Base-by-base conservation (phyloP, 1,140 invertebrate genomes). In the Heliconius himera region DNA sequence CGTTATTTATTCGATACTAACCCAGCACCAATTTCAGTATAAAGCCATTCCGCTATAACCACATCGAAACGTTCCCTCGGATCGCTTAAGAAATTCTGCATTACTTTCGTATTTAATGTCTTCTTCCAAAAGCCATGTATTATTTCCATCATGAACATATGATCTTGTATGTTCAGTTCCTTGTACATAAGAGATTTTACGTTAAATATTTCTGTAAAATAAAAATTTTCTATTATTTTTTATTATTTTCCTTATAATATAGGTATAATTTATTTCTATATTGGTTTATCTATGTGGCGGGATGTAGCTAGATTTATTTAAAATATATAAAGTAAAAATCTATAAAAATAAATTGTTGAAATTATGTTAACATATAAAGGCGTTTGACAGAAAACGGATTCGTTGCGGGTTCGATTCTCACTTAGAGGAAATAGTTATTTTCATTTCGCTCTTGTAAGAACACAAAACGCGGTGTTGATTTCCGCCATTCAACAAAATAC, bases 1-100 rank as follows among this genome's bases (percentile, higher is more conserved):
- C 0, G 3, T 46, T 46, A 46, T 46, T 46, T 46, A 16, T 18
- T 51, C 2, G 1, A 51, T 85, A 85, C 82, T 81, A 82, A 90
- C 89, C 84, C 84, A 38, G 84, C 78, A 79, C 76, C 83, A 1
- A 89, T 29, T 78, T 91, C 89, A 6, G 77, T 83, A 36, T 86
- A 87, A 13, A 91, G 74, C 83, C 85, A 90, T 79, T 91, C 89
- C 0, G 81, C 85, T 2, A 91, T 85, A 20, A 88, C 84, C 8
- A 77, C 85, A 75, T 91, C 89, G 46, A 87, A 91, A 4, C 82
- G 73, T 38, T 87, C 82, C 3, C 80, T 85, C 16, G 85, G 78
- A 74, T 91, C 88, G 20, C 80, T 80, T 29, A 90, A 54, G 2
- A 91, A 76, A 16, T 83, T 81, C 60, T 87, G 87, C 11, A 91